Base-by-base conservation (phyloP, 1,140 invertebrate genomes). In the Penaeus vannamei region DNA sequence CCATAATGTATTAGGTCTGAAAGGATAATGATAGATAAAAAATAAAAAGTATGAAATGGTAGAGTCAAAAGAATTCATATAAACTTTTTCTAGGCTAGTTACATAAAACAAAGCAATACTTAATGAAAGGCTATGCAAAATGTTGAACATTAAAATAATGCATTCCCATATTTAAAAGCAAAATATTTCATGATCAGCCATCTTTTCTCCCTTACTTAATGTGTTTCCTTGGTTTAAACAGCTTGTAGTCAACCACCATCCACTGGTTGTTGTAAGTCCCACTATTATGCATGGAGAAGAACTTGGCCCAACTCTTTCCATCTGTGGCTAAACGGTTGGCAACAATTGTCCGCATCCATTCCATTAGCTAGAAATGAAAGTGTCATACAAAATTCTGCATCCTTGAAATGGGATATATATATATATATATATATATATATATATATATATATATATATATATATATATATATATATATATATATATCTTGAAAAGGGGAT, bases 211-310 rank as follows among this genome's bases (percentile, higher is more conserved):
- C 92, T 14, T 90, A 90, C 91, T 59, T 79, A 23, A 91, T 84
- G 22, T 72, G 59, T 81, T 93, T 91, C 0, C 93, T 92, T 14
- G 95, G 94, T 29, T 93, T 93, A 89, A 96, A 96, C 92, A 93
- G 91, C 93, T 95, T 94, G 94, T 95, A 96, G 93, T 98, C 96
- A 0, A 98, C 94, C 17, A 96, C 93, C 89, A 98, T 95, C 97
- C 97, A 99, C 92, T 98, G 97, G 91, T 98, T 97, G 92, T 96
- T 96, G 85, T 97, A 96, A 53, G 97, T 97, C 14, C 96, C 96
- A 87, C 96, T 96, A 93, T 98, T 97, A 92, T 95, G 95, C 29
- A 92, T 91, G 20, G 92, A 90, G 91, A 95, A 95, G 12, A 93
- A 92, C 17, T 93, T 59, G 0, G 95, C 95, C 98, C 98, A 99